Evolutionary conservation across 2,888 invertebrate species (phyloP).

Genomic region (Orchestes rusci): DNA sequence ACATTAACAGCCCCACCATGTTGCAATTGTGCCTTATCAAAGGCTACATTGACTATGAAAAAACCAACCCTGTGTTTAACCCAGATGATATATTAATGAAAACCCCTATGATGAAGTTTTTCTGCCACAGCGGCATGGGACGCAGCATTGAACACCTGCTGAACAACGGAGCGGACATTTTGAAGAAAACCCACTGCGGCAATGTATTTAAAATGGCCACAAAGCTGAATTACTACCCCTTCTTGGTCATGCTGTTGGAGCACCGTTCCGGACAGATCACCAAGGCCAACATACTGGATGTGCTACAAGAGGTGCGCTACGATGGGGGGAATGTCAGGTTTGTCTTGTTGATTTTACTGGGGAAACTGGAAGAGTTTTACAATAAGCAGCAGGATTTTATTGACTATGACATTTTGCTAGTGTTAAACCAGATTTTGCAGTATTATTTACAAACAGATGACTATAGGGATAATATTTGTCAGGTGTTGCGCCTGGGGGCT

Average conservation of each 20-base stretch:
- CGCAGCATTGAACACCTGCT: constrained; percentile 28
- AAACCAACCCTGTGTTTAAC: constrained; percentile 7
- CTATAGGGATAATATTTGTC: constrained; percentile 25
- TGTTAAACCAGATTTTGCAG: constrained; percentile 25
- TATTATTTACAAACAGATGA: constrained; percentile 23
- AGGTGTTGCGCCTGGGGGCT: constrained; percentile 28
- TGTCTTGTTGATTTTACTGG: constrained; percentile 25
- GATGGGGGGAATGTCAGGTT: constrained; percentile 16
- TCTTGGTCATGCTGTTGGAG: constrained; percentile 27
- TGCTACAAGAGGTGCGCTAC: constrained; percentile 17
- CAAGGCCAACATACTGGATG: constrained; percentile 21
- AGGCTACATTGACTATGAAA: constrained; percentile 28
- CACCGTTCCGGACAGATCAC: constrained; percentile 23
- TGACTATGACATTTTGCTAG: constrained; percentile 11
- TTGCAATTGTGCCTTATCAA: constrained; percentile 30
- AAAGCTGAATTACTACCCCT: constrained; percentile 29
- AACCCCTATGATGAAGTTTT: constrained; percentile 27
- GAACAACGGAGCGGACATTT: constrained; percentile 28
- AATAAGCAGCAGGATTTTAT: neutral
- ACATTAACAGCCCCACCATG: constrained; percentile 27
- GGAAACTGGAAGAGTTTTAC: constrained; percentile 22
- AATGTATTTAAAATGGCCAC: constrained; percentile 28
- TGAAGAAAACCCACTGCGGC: constrained; percentile 17
- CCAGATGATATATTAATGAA: constrained; percentile 25
- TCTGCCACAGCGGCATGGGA: constrained; percentile 26